Evolutionary conservation across 2,888 invertebrate genomes (phyloP).

Genomic region (Clunio marinus): DNA sequence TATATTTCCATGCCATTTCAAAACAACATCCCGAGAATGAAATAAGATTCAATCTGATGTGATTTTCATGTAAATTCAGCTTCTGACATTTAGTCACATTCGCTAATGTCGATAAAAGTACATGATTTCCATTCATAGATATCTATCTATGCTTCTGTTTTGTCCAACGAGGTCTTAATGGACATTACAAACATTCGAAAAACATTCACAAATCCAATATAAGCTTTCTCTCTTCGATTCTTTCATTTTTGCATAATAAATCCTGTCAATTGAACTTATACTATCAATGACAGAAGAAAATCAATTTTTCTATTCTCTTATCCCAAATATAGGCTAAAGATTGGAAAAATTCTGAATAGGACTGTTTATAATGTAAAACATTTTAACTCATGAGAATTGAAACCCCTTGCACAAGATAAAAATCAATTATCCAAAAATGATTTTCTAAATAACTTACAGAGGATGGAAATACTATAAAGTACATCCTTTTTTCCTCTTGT

Average conservation of each 20-base stretch:
- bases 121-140: no score
- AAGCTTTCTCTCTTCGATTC: background rate
- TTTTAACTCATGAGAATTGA: background rate
- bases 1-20: background rate
- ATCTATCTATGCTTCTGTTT: no score
- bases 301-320: no score
- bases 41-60: background rate
- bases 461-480: no score
- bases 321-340: no score
- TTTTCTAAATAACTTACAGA: no score
- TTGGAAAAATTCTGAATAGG: no score
- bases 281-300: background rate
- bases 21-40: background rate
- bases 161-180: background rate
- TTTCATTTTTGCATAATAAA: background rate
- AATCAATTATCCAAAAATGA: background rate
- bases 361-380: no score
- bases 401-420: background rate
- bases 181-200: background rate
- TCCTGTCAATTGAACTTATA: background rate
- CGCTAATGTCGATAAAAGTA: no score
- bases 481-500: no score
- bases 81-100: background rate
- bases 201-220: background rate
- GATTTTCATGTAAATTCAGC: background rate